A percentile compares a stretch with the other conserved stretches of the same genome.
phyloP scores from a whole-genome alignment of 2,888 invertebrate species.

The Itoplectis maculator region DNA sequence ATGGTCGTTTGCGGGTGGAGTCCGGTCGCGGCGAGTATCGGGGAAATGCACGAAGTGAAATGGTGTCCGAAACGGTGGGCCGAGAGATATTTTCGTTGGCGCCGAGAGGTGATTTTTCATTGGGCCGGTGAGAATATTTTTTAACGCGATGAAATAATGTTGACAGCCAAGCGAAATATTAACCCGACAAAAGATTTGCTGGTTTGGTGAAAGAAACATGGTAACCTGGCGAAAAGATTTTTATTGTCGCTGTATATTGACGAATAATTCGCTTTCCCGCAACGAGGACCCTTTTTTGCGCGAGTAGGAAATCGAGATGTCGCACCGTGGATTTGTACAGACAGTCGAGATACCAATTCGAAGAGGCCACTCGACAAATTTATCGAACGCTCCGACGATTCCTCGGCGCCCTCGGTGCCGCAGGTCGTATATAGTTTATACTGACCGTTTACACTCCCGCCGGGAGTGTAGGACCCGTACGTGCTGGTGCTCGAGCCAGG shows the following conservation, averaged over 20 bases:
- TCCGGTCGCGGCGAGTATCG: too few species aligned
- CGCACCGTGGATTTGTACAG: not conserved
- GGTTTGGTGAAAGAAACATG: too few species aligned
- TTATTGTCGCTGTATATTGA: too few species aligned
- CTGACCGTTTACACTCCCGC: conserved; percentile 59
- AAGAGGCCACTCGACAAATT: conserved; percentile 58
- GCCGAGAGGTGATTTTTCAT: too few species aligned
- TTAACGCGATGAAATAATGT: too few species aligned
- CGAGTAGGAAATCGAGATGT: not conserved
- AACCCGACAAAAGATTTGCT: too few species aligned
- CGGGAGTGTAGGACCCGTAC: conserved; percentile 40
- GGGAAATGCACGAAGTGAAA: not conserved
- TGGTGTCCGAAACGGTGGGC: too few species aligned
- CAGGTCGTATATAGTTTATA: conserved; percentile 34
- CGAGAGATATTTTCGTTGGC: too few species aligned
- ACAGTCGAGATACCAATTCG: conserved; percentile 56
- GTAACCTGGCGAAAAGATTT: too few species aligned
- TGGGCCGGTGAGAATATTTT: too few species aligned
- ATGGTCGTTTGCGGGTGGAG: not conserved
- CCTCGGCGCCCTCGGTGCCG: conserved; percentile 22
- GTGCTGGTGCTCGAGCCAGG: conserved; percentile 53
- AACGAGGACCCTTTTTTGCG: not conserved
- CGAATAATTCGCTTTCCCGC: too few species aligned
- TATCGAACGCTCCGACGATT: conserved; percentile 53
- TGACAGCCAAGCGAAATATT: too few species aligned